phyloP scores from a whole-genome alignment of 2,797 vertebrate species.

The Rhinella marina region DNA sequence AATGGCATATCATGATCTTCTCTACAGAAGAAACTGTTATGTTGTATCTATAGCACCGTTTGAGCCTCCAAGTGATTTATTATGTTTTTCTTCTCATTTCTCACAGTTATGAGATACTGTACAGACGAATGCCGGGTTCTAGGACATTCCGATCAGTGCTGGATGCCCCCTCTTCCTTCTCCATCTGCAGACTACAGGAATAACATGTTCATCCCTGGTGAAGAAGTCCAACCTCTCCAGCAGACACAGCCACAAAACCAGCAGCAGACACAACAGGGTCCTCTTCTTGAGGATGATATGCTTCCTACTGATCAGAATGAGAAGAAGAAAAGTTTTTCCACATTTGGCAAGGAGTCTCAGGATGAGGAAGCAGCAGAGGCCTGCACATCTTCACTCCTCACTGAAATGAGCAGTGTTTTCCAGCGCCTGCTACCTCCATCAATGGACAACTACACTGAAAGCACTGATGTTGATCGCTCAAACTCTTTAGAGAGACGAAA shows the following conservation, averaged over 20 bases:
- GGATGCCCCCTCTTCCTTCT: constrained; percentile 92
- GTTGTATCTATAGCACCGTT: neutral
- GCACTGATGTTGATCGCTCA: constrained; percentile 80
- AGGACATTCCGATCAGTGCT: constrained; percentile 97
- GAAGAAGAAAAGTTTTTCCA: constrained; percentile 95
- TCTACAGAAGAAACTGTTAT: neutral
- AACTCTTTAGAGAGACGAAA: constrained; percentile 89
- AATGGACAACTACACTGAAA: constrained; percentile 84
- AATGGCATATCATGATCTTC: neutral
- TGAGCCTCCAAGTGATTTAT: neutral
- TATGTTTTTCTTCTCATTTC: neutral
- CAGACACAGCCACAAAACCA: constrained; percentile 75
- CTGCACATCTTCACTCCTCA: constrained; percentile 87
- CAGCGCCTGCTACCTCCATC: constrained; percentile 90
- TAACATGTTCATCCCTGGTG: constrained; percentile 95
- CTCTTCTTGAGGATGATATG: constrained; percentile 76
- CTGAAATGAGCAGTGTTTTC: constrained; percentile 97
- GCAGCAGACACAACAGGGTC: constrained; percentile 73
- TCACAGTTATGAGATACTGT: constrained; percentile 90
- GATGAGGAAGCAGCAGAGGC: constrained; percentile 79
- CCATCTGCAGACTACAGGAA: constrained; percentile 91
- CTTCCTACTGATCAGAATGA: constrained; percentile 76
- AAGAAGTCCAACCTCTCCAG: constrained; percentile 81
- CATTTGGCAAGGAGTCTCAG: constrained; percentile 89
- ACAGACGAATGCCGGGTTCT: constrained; percentile 95